A percentile compares a stretch with the other conserved stretches of the same genome.
Evolutionary conservation across 2,113 vertebrate genomes (phyloP).

Genomic region (Girardinichthys multiradiatus): DNA sequence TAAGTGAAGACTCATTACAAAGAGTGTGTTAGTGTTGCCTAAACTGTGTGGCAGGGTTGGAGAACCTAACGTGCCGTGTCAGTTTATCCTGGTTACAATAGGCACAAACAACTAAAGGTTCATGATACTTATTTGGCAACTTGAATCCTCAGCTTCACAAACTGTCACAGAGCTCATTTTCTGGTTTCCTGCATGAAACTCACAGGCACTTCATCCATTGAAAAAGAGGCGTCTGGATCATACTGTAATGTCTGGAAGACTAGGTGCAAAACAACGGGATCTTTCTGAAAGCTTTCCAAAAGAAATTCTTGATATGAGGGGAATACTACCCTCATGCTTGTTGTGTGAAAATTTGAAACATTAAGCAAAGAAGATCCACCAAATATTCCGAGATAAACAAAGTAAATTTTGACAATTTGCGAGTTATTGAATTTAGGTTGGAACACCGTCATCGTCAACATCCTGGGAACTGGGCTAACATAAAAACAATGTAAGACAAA

Average conservation of each 20-base stretch:
- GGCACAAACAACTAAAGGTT: conserved; percentile 18
- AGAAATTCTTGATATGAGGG: conserved; percentile 1
- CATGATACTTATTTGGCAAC: conserved; percentile 58
- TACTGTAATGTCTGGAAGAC: conserved; percentile 57
- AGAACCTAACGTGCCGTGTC: conserved; percentile 31
- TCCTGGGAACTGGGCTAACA: neutral
- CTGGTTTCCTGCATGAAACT: conserved; percentile 40
- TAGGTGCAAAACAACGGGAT: conserved; percentile 40
- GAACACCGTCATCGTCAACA: conserved; percentile 14
- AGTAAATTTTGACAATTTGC: neutral
- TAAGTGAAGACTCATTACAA: too few species aligned
- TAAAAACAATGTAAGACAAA: neutral
- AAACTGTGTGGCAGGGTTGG: conserved; percentile 3
- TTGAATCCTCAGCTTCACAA: conserved; percentile 41
- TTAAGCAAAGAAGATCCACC: neutral
- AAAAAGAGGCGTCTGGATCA: conserved; percentile 47
- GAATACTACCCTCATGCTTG: conserved; percentile 14
- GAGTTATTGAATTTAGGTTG: conserved; percentile 5
- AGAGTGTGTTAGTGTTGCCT: neutral
- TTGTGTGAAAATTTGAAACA: conserved; percentile 1
- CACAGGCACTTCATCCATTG: conserved; percentile 71
- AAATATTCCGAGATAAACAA: conserved; percentile 19
- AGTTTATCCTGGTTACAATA: conserved; percentile 3
- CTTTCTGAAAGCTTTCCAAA: conserved; percentile 8
- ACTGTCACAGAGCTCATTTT: conserved; percentile 28